A percentile compares a stretch with the other conserved stretches of the same genome.
Conservation (phyloP, 2,888 invertebrate species). For the Dexiosoma caninum region DNA sequence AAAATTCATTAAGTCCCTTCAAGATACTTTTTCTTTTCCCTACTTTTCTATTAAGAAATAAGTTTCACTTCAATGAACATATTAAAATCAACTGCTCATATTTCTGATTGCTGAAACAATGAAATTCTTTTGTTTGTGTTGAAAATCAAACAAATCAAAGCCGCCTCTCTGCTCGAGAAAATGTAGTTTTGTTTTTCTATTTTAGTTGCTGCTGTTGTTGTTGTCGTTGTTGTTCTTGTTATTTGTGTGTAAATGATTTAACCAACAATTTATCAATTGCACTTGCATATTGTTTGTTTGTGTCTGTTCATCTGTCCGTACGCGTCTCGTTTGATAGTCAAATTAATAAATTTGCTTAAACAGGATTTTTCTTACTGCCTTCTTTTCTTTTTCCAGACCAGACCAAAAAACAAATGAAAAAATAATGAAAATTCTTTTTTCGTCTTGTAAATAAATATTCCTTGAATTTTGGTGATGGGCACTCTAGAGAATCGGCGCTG, state of each 20-base stretch:
- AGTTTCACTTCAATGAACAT: background rate
- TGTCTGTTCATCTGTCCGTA: background rate
- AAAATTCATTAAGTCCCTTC: too few relatives aligned
- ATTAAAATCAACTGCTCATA: background rate
- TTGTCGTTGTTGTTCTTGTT: background rate
- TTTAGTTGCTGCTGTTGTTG: background rate
- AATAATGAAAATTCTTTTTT: slow-evolving; percentile 12
- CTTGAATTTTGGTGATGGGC: background rate
- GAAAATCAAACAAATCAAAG: slow-evolving; percentile 37
- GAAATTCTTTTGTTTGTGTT: slow-evolving; percentile 17
- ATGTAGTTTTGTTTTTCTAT: background rate
- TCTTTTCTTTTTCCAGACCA: background rate
- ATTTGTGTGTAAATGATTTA: slow-evolving; percentile 10
- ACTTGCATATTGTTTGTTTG: slow-evolving; percentile 12
- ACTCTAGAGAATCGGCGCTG: slow-evolving; percentile 31
- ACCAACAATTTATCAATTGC: slow-evolving; percentile 58
- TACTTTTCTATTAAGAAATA: background rate
- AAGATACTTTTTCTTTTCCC: too few relatives aligned
- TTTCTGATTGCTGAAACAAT: slow-evolving; percentile 8
- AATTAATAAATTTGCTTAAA: slow-evolving; percentile 45
- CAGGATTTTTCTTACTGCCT: background rate
- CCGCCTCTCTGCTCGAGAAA: background rate
- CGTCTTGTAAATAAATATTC: background rate
- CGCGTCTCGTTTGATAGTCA: background rate
- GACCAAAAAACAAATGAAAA: background rate